Conservation (phyloP, 2,888 invertebrate genomes). For the Athrips mouffetella region DNA sequence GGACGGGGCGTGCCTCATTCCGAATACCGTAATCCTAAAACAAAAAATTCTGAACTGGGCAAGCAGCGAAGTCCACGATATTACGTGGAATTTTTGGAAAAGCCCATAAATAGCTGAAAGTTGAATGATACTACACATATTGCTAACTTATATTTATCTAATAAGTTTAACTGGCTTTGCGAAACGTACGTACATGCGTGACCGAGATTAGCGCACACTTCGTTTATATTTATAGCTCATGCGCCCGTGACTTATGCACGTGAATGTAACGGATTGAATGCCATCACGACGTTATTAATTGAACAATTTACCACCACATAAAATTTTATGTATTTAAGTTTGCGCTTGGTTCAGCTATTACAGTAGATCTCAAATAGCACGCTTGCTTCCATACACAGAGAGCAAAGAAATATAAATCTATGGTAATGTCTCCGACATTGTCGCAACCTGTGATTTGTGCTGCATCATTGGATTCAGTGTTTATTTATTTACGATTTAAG, state of each 20-base stretch:
- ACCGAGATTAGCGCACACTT: constrained; percentile 22
- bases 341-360: neutral
- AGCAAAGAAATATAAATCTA: constrained; percentile 16
- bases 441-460: constrained; percentile 29
- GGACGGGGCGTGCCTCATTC: too few relatives aligned
- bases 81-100: too few relatives aligned
- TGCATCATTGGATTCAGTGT: constrained; percentile 26
- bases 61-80: too few relatives aligned
- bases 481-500: too few relatives aligned
- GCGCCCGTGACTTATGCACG: neutral
- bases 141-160: neutral
- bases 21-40: too few relatives aligned
- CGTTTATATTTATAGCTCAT: neutral
- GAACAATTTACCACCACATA: neutral
- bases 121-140: neutral
- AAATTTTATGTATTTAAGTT: neutral
- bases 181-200: constrained; percentile 25
- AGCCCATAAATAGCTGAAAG: too few relatives aligned
- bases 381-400: neutral
- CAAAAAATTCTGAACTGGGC: too few relatives aligned
- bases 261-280: neutral
- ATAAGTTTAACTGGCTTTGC: constrained; percentile 3
- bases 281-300: neutral
- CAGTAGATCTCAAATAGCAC: constrained; percentile 1
- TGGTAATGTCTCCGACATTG: constrained; percentile 24